phyloP scores from a whole-genome alignment of 1,140 invertebrate species.

The Procambarus clarkii region DNA sequence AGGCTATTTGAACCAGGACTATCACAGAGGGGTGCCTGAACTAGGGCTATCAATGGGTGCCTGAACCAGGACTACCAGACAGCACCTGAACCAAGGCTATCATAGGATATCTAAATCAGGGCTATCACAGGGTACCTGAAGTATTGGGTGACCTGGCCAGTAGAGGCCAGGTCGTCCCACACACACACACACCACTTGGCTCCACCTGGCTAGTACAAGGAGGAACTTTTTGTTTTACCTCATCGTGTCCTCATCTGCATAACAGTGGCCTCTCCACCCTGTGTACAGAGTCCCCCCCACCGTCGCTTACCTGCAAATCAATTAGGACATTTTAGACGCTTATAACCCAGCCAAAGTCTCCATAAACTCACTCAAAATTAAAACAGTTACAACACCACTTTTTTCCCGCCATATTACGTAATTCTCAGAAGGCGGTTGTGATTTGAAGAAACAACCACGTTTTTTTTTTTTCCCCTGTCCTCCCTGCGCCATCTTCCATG shows the following conservation, averaged over 20 bases:
- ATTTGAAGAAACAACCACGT: background rate
- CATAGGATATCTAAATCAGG: no score
- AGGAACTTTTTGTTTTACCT: constrained; percentile 55
- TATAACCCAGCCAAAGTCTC: background rate
- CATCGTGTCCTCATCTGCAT: constrained; percentile 47
- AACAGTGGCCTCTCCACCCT: constrained; percentile 50
- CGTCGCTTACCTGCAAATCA: constrained; percentile 49
- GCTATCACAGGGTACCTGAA: no score
- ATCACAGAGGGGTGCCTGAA: no score
- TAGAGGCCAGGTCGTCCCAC: no score
- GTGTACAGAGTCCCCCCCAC: background rate
- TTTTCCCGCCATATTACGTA: no score
- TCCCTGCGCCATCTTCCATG: background rate
- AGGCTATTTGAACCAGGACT: no score
- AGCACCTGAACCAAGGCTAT: no score
- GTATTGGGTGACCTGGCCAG: no score
- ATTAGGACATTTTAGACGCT: constrained; percentile 53
- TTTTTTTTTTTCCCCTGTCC: background rate
- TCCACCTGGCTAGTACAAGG: constrained; percentile 15
- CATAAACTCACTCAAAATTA: no score
- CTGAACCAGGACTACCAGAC: no score
- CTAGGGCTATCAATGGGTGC: no score
- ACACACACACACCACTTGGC: no score
- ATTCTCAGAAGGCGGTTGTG: background rate
- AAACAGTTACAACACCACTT: background rate